A percentile compares a stretch with the other conserved stretches of the same genome.
phyloP scores from a whole-genome alignment of 2,113 vertebrate genomes.

The Cyanoderma ruficeps region DNA sequence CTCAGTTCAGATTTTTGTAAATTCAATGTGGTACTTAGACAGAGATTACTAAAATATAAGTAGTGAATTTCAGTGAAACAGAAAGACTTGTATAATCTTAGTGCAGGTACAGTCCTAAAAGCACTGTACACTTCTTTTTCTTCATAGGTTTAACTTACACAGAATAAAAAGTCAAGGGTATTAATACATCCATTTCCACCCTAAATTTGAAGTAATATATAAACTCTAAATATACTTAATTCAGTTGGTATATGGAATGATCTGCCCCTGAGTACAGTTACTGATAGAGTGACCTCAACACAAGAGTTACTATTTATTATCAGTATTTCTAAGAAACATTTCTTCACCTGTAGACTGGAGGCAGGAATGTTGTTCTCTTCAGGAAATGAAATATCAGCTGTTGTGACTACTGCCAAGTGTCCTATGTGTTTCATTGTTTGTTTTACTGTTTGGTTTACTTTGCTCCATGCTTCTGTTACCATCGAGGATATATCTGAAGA shows the following conservation, averaged over 20 bases:
- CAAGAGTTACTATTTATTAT: neutral
- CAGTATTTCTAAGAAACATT: neutral
- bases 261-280: neutral
- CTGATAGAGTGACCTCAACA: neutral
- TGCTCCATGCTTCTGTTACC: constrained; percentile 86
- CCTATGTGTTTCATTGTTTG: constrained; percentile 70
- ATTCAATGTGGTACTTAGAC: neutral
- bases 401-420: constrained; percentile 78
- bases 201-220: neutral
- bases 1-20: neutral
- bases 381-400: constrained; percentile 69
- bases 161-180: neutral
- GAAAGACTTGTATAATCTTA: neutral
- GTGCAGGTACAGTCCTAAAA: neutral
- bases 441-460: constrained; percentile 75
- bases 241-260: neutral
- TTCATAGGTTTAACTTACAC: neutral
- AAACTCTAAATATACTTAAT: neutral
- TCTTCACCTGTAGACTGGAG: constrained; percentile 65
- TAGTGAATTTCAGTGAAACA: neutral
- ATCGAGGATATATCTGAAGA: constrained; percentile 91
- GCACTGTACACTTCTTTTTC: neutral
- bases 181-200: neutral
- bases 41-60: neutral
- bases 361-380: constrained; percentile 57